Evolutionary conservation across 1,140 invertebrate species (phyloP), one percentile per base, ranked within the genome.

Genomic region (Drosophila subobscura): DNA sequence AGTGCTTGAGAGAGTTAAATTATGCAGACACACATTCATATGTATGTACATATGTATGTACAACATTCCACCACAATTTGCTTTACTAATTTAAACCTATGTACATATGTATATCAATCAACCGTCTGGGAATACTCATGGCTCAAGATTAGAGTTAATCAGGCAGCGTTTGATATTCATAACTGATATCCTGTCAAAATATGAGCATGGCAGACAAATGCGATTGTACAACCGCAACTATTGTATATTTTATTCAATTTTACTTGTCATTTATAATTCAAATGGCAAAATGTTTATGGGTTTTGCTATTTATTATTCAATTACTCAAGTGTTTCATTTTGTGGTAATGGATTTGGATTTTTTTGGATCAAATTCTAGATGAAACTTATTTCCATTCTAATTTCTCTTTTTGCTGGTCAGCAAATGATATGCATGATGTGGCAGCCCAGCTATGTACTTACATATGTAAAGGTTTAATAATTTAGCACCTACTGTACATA

Each of bases 351-450:
- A 37, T 37, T 37, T 33, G 8, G 3, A 33, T 33, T 37, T 37
- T 12, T 16, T 4, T 16, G 0, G 10, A 51, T 29, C 8, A 16
- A 50, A 33, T 4, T n/a, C 49, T n/a, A 50, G 16, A 8, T 14
- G 25, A 56, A 44, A 41, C 5, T n/a, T 20, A 54, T 59, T 27
- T 59, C 14, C 42, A 58, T 20, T 2, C 16, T 1, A 3, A 49
- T 41, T 47, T 47, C n/a, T 41, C 49, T 42, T 16, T 6, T 64
- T 66, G 44, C 25, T 51, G 63, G 25, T 14, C 40, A 52, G 40
- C n/a, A 44, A 64, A 64, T 52, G 25, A 27, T 27, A 37, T 65
- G 29, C 61, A 27, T 67, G 64, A 67, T 50, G 29, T 47, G 61
- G 61, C 61, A 45, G 22, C 3, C 4, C 8, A 6, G 2, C 6